Conservation (phyloP, 2,113 vertebrate species). For the Heterochromis multidens region DNA sequence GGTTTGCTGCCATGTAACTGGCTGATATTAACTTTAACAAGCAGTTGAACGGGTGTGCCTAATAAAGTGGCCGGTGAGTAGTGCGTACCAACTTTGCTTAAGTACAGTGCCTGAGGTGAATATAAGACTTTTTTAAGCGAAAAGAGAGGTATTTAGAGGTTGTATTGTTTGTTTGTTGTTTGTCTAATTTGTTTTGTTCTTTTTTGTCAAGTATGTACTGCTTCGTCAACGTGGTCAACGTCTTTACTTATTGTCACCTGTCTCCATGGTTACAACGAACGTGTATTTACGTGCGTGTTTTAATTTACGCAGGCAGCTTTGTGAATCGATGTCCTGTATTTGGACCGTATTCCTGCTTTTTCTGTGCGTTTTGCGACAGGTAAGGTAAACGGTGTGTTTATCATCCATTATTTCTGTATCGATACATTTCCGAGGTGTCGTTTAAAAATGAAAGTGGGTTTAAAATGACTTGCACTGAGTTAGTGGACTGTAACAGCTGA, state of each 20-base stretch:
- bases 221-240: fast-evolving
- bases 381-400: background rate
- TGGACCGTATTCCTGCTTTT: background rate
- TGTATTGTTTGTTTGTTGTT: too few relatives aligned
- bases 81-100: too few relatives aligned
- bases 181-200: too few relatives aligned
- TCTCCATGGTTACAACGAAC: conserved; percentile 34
- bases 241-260: background rate
- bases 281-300: background rate
- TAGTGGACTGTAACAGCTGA: background rate
- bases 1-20: background rate
- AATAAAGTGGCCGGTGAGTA: background rate
- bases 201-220: background rate
- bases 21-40: background rate
- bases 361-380: background rate
- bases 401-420: background rate
- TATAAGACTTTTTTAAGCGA: too few relatives aligned
- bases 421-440: background rate
- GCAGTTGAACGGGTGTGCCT: background rate
- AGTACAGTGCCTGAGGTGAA: too few relatives aligned
- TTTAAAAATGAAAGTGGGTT: background rate
- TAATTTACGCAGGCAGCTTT: background rate
- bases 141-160: too few relatives aligned
- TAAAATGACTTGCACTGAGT: background rate
- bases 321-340: background rate